phyloP scores from a whole-genome alignment of 2,888 invertebrate genomes.

The Alsophila aescularia region DNA sequence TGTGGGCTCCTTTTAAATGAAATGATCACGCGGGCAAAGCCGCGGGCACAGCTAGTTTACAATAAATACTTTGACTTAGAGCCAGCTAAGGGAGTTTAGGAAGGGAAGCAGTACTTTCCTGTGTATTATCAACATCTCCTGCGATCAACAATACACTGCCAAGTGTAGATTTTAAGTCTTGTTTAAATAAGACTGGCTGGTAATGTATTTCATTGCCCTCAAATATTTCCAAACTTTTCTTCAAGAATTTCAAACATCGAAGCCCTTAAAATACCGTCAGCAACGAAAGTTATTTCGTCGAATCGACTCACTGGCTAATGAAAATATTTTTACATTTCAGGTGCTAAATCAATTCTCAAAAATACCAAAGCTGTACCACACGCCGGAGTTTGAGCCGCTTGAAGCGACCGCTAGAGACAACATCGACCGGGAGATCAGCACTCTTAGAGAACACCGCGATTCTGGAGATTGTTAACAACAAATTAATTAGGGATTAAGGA shows the following conservation, averaged over 20 bases:
- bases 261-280: background rate
- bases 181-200: no score
- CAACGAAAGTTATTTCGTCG: background rate
- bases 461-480: background rate
- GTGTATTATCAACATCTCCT: no score
- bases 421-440: constrained; percentile 68
- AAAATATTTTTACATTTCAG: constrained; percentile 46
- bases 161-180: no score
- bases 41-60: no score
- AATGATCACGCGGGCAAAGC: no score
- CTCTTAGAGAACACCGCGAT: constrained; percentile 54
- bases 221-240: background rate
- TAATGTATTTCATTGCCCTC: no score
- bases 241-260: no score
- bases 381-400: constrained; percentile 69
- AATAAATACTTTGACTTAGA: no score
- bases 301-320: background rate
- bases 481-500: background rate
- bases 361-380: constrained; percentile 71
- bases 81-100: no score
- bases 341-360: constrained; percentile 69
- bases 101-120: no score
- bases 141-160: no score
- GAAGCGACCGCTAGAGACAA: constrained; percentile 71
- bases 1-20: no score